Percentiles rank a stretch among this genome's conserved stretches.
Evolutionary conservation across 2,797 vertebrate genomes (phyloP).

Genomic region (Phoxinus dragarum): DNA sequence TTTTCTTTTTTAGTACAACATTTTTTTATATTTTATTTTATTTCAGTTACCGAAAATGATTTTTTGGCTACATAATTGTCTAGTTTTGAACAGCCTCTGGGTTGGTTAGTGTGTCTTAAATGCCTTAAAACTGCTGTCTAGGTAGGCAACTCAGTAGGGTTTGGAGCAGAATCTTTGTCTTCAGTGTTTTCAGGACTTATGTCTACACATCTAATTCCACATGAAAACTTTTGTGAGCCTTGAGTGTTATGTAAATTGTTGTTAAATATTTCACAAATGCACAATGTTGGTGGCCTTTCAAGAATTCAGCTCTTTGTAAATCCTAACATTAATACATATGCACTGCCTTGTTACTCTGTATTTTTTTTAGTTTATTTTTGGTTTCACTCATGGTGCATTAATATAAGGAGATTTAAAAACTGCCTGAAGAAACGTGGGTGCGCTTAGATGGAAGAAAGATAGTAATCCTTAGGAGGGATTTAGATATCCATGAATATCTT

Average conservation of each 20-base stretch:
- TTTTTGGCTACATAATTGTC: not conserved
- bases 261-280: constrained; percentile 71
- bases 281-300: constrained; percentile 69
- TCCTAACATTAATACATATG: constrained; percentile 71
- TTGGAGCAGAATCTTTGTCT: constrained; percentile 22
- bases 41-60: not conserved
- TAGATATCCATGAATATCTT: constrained; percentile 78
- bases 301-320: constrained; percentile 60
- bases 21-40: not conserved
- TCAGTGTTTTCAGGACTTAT: not conserved
- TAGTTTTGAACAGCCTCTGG: not conserved
- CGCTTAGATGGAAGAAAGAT: constrained; percentile 75
- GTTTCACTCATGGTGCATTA: constrained; percentile 63
- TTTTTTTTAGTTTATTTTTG: constrained; percentile 61
- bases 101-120: constrained; percentile 60
- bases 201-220: constrained; percentile 4
- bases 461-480: constrained; percentile 79
- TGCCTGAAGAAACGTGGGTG: constrained; percentile 63
- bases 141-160: not conserved
- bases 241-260: constrained; percentile 70
- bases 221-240: constrained; percentile 50
- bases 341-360: constrained; percentile 80
- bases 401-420: constrained; percentile 65
- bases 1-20: not conserved
- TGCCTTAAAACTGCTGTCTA: not conserved